Conservation (phyloP, 2,888 invertebrate genomes). For the Coelinius sp. region DNA sequence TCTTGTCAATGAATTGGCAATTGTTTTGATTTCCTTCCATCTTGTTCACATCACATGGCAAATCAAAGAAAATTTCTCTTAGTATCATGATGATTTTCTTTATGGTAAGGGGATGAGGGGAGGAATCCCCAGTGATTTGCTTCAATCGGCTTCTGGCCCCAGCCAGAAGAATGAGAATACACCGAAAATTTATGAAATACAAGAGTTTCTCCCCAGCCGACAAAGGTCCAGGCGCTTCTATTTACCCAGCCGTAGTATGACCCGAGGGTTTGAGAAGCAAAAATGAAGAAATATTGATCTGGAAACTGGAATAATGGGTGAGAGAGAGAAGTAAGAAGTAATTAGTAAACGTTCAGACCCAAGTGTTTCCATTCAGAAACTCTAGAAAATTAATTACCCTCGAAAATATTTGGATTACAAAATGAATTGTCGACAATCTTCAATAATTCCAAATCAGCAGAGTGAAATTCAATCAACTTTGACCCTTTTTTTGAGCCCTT, state of each 20-base stretch:
- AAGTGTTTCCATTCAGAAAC: no score
- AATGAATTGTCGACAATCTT: background rate
- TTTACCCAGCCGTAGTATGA: conserved; percentile 20
- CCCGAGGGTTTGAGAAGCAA: background rate
- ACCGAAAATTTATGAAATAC: conserved; percentile 8
- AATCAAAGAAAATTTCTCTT: no score
- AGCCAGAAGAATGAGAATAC: background rate
- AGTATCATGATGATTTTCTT: no score
- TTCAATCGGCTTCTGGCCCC: background rate
- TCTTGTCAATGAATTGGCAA: no score
- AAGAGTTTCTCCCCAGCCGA: conserved; percentile 15
- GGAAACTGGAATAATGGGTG: background rate
- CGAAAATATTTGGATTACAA: conserved; percentile 1
- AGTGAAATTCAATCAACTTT: no score
- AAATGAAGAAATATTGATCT: conserved; percentile 12
- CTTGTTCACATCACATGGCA: no score
- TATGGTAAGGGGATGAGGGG: no score
- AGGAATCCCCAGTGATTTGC: no score
- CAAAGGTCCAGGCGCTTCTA: conserved; percentile 14
- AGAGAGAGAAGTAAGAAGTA: background rate
- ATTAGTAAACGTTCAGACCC: background rate
- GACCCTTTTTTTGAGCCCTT: no score
- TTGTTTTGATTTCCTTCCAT: no score
- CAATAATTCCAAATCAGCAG: no score
- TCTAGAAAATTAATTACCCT: background rate